A percentile compares a stretch with the other conserved stretches of the same genome.
These are phyloP conservation scores for Norana najaformis DNA, from an alignment of 2,888 invertebrate species.

Conservation along the genomic window DNA sequence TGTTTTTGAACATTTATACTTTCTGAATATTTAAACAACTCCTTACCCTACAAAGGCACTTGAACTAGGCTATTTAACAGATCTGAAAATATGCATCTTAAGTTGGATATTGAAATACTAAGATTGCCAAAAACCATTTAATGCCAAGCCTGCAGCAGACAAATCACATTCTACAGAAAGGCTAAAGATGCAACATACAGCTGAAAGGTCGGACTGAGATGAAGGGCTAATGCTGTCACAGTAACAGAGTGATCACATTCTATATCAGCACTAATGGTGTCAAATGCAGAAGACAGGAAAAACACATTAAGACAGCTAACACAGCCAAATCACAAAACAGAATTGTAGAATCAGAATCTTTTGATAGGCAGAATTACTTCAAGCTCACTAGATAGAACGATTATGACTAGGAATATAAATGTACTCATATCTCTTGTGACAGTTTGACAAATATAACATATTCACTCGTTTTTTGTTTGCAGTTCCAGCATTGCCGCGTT, in stretches of 20 bases:
- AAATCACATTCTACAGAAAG: no score
- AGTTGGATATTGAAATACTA: no score
- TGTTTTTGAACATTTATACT: no score
- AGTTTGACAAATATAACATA: constrained; percentile 27
- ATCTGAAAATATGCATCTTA: no score
- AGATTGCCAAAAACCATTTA: no score
- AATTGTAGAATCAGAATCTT: neutral
- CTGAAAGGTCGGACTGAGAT: no score
- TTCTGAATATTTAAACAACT: no score
- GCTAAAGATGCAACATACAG: no score
- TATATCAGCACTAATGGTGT: neutral
- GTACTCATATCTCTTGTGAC: neutral
- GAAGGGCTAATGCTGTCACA: no score
- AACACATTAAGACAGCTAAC: neutral
- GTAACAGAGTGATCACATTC: neutral
- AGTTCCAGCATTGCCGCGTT: constrained; percentile 57
- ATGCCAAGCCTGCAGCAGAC: neutral
- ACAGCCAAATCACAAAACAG: neutral
- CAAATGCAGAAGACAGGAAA: neutral
- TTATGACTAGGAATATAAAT: neutral
- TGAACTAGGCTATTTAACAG: no score
- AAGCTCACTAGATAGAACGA: no score
- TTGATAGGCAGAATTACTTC: neutral
- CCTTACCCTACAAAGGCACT: no score
- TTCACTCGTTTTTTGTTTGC: constrained; percentile 59